These are phyloP conservation scores for Myrmecophaga tridactyla DNA, from an alignment of 2,113 vertebrate genomes.

Conservation along the genomic window DNA sequence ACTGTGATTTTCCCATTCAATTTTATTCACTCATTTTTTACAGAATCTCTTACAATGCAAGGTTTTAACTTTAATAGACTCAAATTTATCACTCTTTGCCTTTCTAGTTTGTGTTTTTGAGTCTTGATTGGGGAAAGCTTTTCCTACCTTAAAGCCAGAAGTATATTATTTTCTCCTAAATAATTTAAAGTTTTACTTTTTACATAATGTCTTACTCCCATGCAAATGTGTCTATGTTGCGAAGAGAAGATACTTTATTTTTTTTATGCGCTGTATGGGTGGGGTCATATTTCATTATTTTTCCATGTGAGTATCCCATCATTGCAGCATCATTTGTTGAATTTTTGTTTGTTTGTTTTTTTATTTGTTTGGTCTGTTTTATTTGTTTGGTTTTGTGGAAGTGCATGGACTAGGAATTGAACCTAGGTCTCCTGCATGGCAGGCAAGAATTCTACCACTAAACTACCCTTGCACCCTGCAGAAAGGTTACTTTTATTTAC, in stretches of 20 bases:
- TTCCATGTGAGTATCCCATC: no score
- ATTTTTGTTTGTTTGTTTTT: no score
- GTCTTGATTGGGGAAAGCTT: not conserved
- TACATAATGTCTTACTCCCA: not conserved
- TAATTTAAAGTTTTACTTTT: constrained; percentile 2
- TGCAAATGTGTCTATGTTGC: not conserved
- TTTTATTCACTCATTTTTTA: not conserved
- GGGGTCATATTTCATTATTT: no score
- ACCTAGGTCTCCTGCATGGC: no score
- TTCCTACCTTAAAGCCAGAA: not conserved
- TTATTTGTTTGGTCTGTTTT: no score
- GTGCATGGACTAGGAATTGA: no score
- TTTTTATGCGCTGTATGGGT: no score
- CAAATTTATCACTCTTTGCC: not conserved
- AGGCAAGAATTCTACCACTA: no score
- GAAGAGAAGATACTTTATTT: not conserved
- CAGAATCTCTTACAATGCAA: not conserved
- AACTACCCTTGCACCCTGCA: no score
- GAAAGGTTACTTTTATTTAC: no score
- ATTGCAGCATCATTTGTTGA: no score
- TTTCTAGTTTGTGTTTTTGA: not conserved
- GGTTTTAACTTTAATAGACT: not conserved
- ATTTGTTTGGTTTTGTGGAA: no score
- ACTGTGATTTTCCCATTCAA: not conserved
- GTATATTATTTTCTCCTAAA: not conserved